Evolutionary conservation across 2,797 vertebrate genomes (phyloP).

Genomic region (Tenualosa ilisha): DNA sequence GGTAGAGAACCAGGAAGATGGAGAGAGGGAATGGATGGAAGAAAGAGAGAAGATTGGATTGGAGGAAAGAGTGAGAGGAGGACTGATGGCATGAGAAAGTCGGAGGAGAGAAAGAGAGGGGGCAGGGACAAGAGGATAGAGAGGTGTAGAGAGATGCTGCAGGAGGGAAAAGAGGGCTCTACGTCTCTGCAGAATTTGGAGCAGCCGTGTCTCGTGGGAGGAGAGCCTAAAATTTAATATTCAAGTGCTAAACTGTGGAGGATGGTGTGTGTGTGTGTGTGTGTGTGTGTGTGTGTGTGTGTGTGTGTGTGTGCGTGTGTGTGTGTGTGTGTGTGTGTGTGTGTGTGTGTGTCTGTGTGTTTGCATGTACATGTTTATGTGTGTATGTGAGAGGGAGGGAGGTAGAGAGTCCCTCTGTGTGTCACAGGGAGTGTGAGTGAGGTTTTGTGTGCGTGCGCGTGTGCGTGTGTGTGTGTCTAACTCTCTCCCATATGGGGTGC

Average conservation of each 20-base stretch:
- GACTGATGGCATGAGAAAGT: neutral
- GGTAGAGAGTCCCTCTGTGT: constrained; percentile 24
- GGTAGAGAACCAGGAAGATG: neutral
- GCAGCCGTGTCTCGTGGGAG: constrained; percentile 8
- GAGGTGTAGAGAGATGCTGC: constrained; percentile 32
- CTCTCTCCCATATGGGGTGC: constrained; percentile 37
- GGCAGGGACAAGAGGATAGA: constrained; percentile 8
- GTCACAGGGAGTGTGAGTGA: constrained; percentile 30
- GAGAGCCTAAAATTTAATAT: constrained; percentile 27
- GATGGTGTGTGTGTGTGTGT: constrained; percentile 37
- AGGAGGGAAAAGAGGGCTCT: constrained; percentile 11
- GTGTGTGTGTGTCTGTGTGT: constrained; percentile 26
- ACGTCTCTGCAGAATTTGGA: constrained; percentile 12
- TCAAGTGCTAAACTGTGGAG: constrained; percentile 33
- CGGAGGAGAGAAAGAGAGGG: neutral
- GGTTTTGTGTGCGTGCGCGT: constrained; percentile 45
- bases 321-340: constrained; percentile 19
- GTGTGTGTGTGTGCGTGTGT: constrained; percentile 24
- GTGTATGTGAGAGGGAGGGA: neutral
- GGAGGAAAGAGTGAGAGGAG: constrained; percentile 1
- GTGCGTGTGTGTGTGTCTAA: constrained; percentile 17
- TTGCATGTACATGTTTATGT: neutral
- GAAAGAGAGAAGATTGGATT: constrained; percentile 22
- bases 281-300: constrained; percentile 23
- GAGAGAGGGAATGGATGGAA: neutral